These are phyloP conservation scores for Eublepharis macularius DNA, from an alignment of 2,113 vertebrate species.

Conservation along the genomic window DNA sequence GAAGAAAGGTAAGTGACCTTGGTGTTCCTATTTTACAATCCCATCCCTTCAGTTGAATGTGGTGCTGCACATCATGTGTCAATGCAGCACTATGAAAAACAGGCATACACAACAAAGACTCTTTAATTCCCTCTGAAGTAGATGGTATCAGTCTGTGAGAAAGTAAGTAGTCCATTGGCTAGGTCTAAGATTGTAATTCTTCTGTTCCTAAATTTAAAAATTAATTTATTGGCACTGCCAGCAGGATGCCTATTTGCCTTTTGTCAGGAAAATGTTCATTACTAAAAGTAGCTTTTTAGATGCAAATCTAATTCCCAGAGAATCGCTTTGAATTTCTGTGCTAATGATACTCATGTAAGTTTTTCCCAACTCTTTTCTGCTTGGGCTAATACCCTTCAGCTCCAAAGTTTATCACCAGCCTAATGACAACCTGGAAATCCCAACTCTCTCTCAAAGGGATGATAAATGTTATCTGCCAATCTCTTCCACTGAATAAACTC, in stretches of 20 bases:
- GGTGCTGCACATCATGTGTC: background rate
- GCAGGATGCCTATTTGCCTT: slow-evolving; percentile 27
- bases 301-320: slow-evolving; percentile 33
- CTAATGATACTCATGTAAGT: slow-evolving; percentile 52
- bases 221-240: slow-evolving; percentile 28
- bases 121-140: slow-evolving; percentile 15
- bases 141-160: background rate
- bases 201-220: slow-evolving; percentile 14
- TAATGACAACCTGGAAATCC: slow-evolving; percentile 68
- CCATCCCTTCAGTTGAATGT: background rate
- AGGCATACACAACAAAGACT: background rate
- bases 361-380: slow-evolving; percentile 53
- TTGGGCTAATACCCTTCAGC: slow-evolving; percentile 57
- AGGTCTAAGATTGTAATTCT: background rate
- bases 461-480: slow-evolving; percentile 80
- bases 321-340: slow-evolving; percentile 60
- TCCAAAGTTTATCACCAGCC: slow-evolving; percentile 64
- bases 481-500: slow-evolving; percentile 75
- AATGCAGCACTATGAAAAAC: background rate
- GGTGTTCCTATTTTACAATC: background rate
- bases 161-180: slow-evolving; percentile 4
- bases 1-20: background rate
- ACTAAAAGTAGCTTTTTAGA: slow-evolving; percentile 49
- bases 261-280: slow-evolving; percentile 54
- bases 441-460: slow-evolving; percentile 72